A percentile compares a stretch with the other conserved stretches of the same genome.
These are phyloP conservation scores for Sigmodon hispidus DNA, from an alignment of 2,113 vertebrate genomes.

Conservation along the genomic window DNA sequence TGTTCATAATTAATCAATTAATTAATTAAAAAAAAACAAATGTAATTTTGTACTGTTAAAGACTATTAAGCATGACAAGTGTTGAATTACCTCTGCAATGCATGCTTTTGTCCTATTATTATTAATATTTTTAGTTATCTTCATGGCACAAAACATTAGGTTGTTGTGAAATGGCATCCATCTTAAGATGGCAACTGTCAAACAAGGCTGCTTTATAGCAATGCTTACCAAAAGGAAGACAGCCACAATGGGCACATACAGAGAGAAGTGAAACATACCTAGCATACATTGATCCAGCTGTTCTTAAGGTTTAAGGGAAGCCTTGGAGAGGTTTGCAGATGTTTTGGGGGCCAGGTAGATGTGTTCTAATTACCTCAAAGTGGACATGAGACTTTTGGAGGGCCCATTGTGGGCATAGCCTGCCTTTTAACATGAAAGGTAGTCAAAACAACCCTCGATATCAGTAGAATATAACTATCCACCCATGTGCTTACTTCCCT, in stretches of 20 bases:
- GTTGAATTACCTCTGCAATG: conserved; percentile 57
- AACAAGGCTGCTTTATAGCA: neutral
- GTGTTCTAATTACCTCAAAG: conserved; percentile 22
- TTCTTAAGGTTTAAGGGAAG: neutral
- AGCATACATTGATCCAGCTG: neutral
- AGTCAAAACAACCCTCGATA: neutral
- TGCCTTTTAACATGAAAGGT: neutral
- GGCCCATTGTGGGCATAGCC: neutral
- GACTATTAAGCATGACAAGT: conserved; percentile 73
- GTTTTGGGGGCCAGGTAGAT: neutral
- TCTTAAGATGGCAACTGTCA: conserved; percentile 65
- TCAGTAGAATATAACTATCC: neutral
- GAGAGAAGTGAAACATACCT: neutral
- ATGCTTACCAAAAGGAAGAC: neutral
- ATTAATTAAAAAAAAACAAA: no score
- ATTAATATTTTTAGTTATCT: conserved; percentile 46
- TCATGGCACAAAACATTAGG: conserved; percentile 62
- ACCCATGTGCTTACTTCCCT: neutral
- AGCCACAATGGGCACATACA: neutral
- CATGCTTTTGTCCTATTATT: conserved; percentile 51
- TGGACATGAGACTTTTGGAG: neutral
- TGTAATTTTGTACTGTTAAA: conserved; percentile 61
- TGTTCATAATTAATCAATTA: no score
- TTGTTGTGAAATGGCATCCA: conserved; percentile 57
- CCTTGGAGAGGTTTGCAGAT: conserved; percentile 23